Evolutionary conservation across 2,888 invertebrate genomes (phyloP).

Genomic region (Pocota personata): DNA sequence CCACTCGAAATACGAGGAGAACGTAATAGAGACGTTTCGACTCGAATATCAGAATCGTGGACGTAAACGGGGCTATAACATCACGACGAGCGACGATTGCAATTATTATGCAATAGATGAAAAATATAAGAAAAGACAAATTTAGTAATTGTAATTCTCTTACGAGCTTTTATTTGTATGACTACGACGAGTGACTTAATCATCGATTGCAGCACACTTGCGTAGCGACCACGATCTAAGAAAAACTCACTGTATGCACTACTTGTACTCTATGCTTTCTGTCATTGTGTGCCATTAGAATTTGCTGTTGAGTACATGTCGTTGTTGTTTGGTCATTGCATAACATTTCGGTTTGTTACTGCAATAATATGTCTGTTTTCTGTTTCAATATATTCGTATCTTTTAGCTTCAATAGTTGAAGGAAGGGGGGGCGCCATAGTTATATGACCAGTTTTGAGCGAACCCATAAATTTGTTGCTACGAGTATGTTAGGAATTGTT

Average conservation of each 20-base stretch:
- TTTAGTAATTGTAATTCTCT: constrained; percentile 59
- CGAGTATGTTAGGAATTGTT: constrained; percentile 1
- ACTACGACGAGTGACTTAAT: constrained; percentile 51
- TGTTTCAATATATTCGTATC: background rate
- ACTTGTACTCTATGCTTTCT: background rate
- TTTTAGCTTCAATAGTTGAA: constrained; percentile 27
- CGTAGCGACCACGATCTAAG: constrained; percentile 11
- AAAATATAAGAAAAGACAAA: background rate
- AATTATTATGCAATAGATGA: constrained; percentile 57
- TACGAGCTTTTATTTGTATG: constrained; percentile 35
- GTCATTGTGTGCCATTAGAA: constrained; percentile 44
- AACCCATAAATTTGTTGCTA: constrained; percentile 5
- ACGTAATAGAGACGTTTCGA: constrained; percentile 1
- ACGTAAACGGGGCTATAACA: background rate
- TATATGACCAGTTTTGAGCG: background rate
- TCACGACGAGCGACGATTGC: constrained; percentile 28
- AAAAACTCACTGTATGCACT: background rate
- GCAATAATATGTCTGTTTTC: constrained; percentile 6
- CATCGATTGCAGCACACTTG: constrained; percentile 41
- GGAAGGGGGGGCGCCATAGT: background rate
- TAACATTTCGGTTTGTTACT: constrained; percentile 47
- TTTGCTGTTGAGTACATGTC: constrained; percentile 11
- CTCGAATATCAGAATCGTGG: constrained; percentile 25
- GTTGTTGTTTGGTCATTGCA: constrained; percentile 40
- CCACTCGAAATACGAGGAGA: constrained; percentile 23